Conservation (phyloP, 2,888 invertebrate genomes). For the Phymatocera aterrima region DNA sequence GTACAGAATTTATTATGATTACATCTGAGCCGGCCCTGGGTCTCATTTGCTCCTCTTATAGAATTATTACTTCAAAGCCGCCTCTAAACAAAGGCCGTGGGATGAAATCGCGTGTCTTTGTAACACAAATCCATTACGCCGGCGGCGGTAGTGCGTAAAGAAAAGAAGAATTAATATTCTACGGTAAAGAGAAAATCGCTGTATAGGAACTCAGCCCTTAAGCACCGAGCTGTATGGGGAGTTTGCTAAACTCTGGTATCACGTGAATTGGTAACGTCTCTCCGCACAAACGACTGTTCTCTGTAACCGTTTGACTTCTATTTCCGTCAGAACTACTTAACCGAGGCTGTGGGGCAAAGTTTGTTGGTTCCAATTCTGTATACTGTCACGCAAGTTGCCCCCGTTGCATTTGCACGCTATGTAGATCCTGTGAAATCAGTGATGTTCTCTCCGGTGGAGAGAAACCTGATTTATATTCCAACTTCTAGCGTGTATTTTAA, state of each 20-base stretch:
- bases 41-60: not conserved
- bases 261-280: not conserved
- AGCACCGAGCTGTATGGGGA: not conserved
- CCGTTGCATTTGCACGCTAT: conserved; percentile 14
- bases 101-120: conserved; percentile 29
- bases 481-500: conserved; percentile 32
- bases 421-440: conserved; percentile 9
- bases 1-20: conserved; percentile 21
- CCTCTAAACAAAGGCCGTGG: not conserved
- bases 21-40: not conserved
- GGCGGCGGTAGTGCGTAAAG: conserved; percentile 8
- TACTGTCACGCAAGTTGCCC: not conserved
- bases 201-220: not conserved
- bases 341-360: not conserved
- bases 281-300: not conserved
- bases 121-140: conserved; percentile 24
- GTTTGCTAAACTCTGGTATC: not conserved
- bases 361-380: conserved; percentile 28
- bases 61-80: not conserved
- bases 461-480: conserved; percentile 18
- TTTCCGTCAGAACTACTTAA: conserved; percentile 14
- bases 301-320: conserved; percentile 21
- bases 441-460: not conserved
- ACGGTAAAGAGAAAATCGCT: not conserved
- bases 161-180: conserved; percentile 28